Base-by-base conservation (phyloP, 1,140 invertebrate species). In the Antheraea pernyi region DNA sequence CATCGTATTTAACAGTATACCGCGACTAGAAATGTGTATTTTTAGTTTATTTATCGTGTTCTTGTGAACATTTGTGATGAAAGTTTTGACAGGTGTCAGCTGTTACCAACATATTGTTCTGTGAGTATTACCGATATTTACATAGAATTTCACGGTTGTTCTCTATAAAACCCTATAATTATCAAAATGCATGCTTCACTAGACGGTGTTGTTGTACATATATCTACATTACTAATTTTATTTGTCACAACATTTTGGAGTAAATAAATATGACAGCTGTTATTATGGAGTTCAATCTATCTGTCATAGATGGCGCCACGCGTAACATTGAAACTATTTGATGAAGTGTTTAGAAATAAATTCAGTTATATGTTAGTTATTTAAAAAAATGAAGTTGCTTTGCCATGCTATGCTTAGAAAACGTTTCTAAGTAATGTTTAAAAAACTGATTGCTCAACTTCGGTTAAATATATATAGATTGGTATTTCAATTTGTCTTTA, bases 61-160 rank as follows among this genome's bases (percentile, higher is more conserved):
- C 85, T 88, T 86, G 86, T 86, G 86, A 86, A 77, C 85, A 91
- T 91, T 88, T 91, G 88, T 87, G 86, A 81, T 70, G 75, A 89
- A 85, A 85, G 82, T 88, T 91, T 89, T 89, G 88, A 90, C 88
- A 91, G 85, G 68, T 91, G 86, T 83, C 88, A 90, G 81, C 80
- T 83, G 84, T 80, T 79, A 65, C 74, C 65, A 74, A 64, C 74
- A 70, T 73, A 75, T 42, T 65, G 68, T 71, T 75, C 19, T 59
- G 75, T 79, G 67, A 76, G 77, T 84, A 84, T 75, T 74, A 53
- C 13, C 9, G 11, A 53, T 53, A 42, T 62, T 61, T 67, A 53
- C 16, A 53, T 53, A 53, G 46, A 53, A 53, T 53, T 53, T 0
- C 13, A 7, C 11, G 1, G 9, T n/a, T 53, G 16, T 16, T n/a